A percentile compares a stretch with the other conserved stretches of the same genome.
These are phyloP conservation scores for Eutolmus rufibarbis DNA, from an alignment of 2,888 invertebrate species.

Conservation along the genomic window DNA sequence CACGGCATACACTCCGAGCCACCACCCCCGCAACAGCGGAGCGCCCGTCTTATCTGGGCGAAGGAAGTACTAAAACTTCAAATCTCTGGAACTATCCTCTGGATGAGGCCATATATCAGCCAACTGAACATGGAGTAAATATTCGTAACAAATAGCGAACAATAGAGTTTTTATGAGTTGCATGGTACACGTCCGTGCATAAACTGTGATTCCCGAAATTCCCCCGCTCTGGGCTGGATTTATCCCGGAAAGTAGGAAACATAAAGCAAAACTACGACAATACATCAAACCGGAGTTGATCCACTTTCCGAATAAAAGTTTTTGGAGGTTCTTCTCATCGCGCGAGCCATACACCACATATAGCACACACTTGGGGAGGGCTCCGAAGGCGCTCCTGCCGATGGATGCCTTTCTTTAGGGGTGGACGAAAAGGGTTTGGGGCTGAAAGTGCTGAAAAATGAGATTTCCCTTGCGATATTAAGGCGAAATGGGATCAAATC, in stretches of 20 bases:
- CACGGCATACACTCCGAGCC: neutral
- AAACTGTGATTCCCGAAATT: constrained; percentile 19
- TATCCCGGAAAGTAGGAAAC: constrained; percentile 45
- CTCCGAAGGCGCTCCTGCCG: neutral
- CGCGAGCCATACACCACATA: neutral
- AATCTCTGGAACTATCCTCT: constrained; percentile 40
- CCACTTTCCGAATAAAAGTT: constrained; percentile 45
- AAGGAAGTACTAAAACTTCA: constrained; percentile 29
- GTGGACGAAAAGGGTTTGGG: neutral
- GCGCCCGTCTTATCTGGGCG: neutral
- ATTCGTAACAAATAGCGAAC: constrained; percentile 47
- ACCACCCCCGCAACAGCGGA: neutral
- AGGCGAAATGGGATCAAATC: constrained; percentile 27
- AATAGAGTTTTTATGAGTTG: constrained; percentile 47
- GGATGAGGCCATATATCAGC: constrained; percentile 40
- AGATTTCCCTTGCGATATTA: constrained; percentile 31
- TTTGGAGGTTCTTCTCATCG: constrained; percentile 21
- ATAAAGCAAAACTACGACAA: constrained; percentile 49
- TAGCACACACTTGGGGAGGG: neutral
- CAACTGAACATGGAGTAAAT: constrained; percentile 44
- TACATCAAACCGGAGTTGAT: constrained; percentile 48
- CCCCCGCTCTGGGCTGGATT: constrained; percentile 36
- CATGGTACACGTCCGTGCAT: constrained; percentile 35
- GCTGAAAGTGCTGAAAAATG: constrained; percentile 40
- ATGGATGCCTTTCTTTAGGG: neutral